Evolutionary conservation across 2,113 vertebrate species (phyloP).

Genomic region (Anarrhichthys ocellatus): DNA sequence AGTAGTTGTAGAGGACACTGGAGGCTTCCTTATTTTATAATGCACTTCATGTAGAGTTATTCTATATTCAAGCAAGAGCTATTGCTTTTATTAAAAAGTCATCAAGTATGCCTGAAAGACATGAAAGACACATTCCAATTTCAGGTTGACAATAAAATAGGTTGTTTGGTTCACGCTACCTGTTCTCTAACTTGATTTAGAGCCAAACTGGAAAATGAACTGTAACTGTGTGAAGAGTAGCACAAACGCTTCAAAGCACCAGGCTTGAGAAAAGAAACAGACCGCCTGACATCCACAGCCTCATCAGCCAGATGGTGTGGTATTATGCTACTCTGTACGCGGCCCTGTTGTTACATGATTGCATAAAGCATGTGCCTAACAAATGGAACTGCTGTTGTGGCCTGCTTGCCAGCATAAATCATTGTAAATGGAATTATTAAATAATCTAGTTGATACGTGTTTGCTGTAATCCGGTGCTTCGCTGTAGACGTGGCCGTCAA

Average conservation of each 20-base stretch:
- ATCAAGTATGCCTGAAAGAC: not conserved
- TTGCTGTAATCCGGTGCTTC: conserved; percentile 59
- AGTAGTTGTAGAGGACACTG: not conserved
- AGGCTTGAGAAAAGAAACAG: conserved; percentile 65
- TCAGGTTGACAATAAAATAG: too few species aligned
- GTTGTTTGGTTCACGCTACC: not conserved
- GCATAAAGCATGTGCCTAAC: conserved; percentile 78
- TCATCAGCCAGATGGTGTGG: conserved; percentile 79
- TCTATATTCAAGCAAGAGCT: too few species aligned
- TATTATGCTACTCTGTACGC: conserved; percentile 70
- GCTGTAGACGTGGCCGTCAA: not conserved
- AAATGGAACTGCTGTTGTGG: conserved; percentile 73
- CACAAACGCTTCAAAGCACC: conserved; percentile 17
- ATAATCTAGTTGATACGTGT: conserved; percentile 63
- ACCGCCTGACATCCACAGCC: conserved; percentile 55
- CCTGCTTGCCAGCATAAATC: conserved; percentile 63
- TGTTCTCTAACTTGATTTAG: not conserved
- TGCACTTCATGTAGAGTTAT: not conserved
- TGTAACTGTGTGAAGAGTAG: not conserved
- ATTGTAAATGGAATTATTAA: conserved; percentile 72
- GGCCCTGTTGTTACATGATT: conserved; percentile 76
- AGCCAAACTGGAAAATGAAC: not conserved
- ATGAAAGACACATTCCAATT: not conserved
- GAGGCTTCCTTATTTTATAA: not conserved
- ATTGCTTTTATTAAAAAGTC: too few species aligned